phyloP scores from a whole-genome alignment of 35 echinoderm and acorn worm species.

The Anneissia japonica region DNA sequence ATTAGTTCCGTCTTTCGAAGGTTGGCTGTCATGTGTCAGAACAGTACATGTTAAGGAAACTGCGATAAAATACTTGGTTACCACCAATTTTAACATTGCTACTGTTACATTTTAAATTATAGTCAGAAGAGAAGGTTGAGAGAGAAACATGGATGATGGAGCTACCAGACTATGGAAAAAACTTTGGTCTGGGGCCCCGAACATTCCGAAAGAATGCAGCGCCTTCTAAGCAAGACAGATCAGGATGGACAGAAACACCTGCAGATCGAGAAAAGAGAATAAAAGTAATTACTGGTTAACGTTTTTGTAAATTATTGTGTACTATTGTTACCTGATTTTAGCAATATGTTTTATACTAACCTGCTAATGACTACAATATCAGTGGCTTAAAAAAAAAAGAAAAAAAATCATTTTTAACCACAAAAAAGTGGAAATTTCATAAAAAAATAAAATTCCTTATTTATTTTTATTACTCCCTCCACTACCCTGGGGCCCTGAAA shows the following conservation, averaged over 20 bases:
- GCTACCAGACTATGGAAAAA: constrained; percentile 66
- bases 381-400: neutral
- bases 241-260: constrained; percentile 93
- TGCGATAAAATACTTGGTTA: no score
- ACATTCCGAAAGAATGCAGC: constrained; percentile 65
- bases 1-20: no score
- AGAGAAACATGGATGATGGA: constrained; percentile 96
- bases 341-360: neutral
- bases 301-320: neutral
- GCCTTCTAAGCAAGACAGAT: constrained; percentile 75
- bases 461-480: no score
- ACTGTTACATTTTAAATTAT: no score
- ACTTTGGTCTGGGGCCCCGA: constrained; percentile 78
- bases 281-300: constrained; percentile 28
- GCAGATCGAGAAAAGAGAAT: constrained; percentile 74
- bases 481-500: no score
- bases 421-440: neutral
- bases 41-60: no score
- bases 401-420: neutral
- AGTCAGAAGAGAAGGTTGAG: neutral
- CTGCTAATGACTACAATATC: neutral
- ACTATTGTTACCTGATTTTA: neutral
- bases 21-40: no score
- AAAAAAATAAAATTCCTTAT: no score
- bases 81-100: no score